These are phyloP conservation scores for Eupithecia insigniata DNA, from an alignment of 2,888 invertebrate species.

Conservation along the genomic window DNA sequence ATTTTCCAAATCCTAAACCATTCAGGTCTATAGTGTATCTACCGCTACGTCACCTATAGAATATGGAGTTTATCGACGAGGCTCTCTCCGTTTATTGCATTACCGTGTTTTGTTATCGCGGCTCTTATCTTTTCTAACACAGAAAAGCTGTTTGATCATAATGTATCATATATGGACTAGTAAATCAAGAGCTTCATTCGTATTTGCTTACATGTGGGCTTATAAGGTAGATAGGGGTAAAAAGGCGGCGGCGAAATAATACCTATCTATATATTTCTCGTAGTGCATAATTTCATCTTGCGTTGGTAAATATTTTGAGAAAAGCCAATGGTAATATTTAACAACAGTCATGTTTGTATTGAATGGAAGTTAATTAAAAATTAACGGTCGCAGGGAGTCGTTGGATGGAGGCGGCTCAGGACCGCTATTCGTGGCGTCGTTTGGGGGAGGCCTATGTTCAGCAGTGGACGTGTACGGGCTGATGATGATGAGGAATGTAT, in stretches of 20 bases:
- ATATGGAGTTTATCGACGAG: background rate
- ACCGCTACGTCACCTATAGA: background rate
- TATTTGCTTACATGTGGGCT: background rate
- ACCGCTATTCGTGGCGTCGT: too few species aligned
- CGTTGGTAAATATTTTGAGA: background rate
- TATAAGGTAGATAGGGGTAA: background rate
- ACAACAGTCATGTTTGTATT: background rate
- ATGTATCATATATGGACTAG: conserved; percentile 21
- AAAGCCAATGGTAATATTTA: background rate
- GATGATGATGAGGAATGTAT: background rate
- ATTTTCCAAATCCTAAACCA: background rate
- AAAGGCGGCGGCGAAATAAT: too few species aligned
- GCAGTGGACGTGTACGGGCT: too few species aligned
- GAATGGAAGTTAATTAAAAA: background rate
- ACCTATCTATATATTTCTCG: background rate
- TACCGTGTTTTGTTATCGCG: conserved; percentile 28
- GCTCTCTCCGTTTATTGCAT: conserved; percentile 21
- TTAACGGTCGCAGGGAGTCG: too few species aligned
- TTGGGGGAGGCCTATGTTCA: too few species aligned
- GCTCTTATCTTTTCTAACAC: conserved; percentile 42
- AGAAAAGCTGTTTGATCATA: conserved; percentile 47
- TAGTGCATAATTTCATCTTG: background rate
- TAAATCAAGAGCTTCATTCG: conserved; percentile 6
- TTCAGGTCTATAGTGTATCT: background rate
- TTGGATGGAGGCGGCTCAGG: too few species aligned